Percentiles rank a stretch among this genome's conserved stretches.
These are phyloP conservation scores for Cyprinodon diabolis DNA, from an alignment of 2,797 vertebrate species.

Conservation along the genomic window DNA sequence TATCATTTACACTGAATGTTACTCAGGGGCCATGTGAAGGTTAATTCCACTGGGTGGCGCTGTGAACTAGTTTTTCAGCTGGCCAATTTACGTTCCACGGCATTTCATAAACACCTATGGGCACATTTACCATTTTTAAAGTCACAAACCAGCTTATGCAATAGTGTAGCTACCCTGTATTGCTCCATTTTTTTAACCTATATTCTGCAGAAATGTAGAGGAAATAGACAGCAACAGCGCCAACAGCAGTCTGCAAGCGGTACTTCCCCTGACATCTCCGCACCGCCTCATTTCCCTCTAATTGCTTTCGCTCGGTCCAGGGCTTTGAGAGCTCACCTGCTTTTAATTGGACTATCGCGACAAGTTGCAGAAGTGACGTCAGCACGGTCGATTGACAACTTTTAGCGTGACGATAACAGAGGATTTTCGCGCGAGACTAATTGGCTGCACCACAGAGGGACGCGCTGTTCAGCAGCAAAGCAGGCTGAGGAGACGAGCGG, in stretches of 20 bases:
- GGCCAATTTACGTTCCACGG: conserved; percentile 2
- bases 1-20: no score
- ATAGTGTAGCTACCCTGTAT: background rate
- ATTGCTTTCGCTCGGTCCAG: conserved; percentile 39
- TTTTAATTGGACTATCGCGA: conserved; percentile 59
- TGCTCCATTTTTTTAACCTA: background rate
- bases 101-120: conserved; percentile 35
- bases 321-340: conserved; percentile 46
- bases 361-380: conserved; percentile 48
- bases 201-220: conserved; percentile 33
- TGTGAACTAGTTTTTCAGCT: conserved; percentile 18
- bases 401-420: background rate
- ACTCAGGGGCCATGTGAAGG: background rate
- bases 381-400: conserved; percentile 4
- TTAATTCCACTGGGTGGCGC: conserved; percentile 46
- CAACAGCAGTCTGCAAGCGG: conserved; percentile 47
- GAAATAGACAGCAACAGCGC: conserved; percentile 44
- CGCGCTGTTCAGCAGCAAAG: conserved; percentile 27
- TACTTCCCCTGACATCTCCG: conserved; percentile 7
- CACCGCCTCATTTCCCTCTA: conserved; percentile 47
- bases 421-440: conserved; percentile 5
- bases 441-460: conserved; percentile 9
- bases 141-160: background rate
- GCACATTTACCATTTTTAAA: background rate
- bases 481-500: background rate